Evolutionary conservation across 1,140 invertebrate species (phyloP), one percentile per base, ranked within the genome.

Genomic region (Mamestra configurata): DNA sequence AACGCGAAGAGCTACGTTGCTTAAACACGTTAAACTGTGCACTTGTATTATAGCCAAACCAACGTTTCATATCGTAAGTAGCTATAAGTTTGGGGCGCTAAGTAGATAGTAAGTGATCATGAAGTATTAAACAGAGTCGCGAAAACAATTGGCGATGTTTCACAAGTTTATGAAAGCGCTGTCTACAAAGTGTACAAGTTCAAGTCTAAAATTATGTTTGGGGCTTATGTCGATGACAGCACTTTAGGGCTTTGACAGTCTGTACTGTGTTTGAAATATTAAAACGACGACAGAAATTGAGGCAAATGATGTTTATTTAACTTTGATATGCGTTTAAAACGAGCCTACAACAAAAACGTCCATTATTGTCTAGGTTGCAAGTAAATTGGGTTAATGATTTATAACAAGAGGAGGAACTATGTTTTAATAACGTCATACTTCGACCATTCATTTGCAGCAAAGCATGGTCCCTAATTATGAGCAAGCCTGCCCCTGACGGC

Each of bases 111-210:
- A n/a, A n/a, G 13, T 22, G 55, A 6, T 22, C n/a, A 31, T 31
- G 27, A 31, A 31, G 10, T 20, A 22, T 24, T n/a, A 18, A 55
- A 20, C 20, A 55, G 11, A 27, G 11, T 6, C 24, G 27, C 24
- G 55, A 31, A 59, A 59, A 59, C 55, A 59, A 59, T 24, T 59
- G 55, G 11, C 55, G 27, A 59, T 59, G 55, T 59, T 59, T 5
- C 22, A 13, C 24, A 31, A 59, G 55, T 59, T 59, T 59, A 2
- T 3, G 55, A 59, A 59, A 31, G 55, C 11, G 55, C 55, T 59
- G 55, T 59, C 55, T 15, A 13, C 55, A 59, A 59, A 59, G 27
- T 59, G 22, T 27, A 24, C 22, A 59, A 59, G 55, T 59, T 59
- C 1, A 15, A 59, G 55, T 31, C 55, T 31, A 59, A 59, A 59